These are phyloP conservation scores for Cistogaster globosa DNA, from an alignment of 2,888 invertebrate genomes.

Conservation along the genomic window DNA sequence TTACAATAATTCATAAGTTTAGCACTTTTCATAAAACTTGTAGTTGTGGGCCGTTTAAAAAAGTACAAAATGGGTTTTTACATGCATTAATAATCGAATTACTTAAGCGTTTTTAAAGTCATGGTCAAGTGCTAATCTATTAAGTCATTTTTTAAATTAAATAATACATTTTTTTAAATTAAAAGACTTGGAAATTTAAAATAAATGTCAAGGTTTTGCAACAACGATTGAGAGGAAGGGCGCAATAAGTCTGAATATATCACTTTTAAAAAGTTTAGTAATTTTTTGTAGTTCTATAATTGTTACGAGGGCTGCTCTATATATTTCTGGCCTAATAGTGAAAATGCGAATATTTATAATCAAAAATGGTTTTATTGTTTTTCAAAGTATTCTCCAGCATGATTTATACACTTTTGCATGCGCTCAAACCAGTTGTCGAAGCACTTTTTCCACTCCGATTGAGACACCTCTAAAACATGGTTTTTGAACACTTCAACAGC, in stretches of 20 bases:
- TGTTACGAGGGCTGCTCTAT: no score
- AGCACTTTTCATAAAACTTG: constrained; percentile 19
- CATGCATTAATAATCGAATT: constrained; percentile 38
- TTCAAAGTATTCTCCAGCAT: no score
- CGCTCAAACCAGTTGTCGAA: no score
- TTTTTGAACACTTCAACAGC: no score
- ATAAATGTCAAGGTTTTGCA: constrained; percentile 37
- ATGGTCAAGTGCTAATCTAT: constrained; percentile 49
- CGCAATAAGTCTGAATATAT: background rate
- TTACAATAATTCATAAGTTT: constrained; percentile 46
- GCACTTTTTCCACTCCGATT: no score
- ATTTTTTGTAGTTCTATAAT: background rate
- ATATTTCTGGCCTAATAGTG: no score
- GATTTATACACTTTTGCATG: no score
- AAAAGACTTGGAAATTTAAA: background rate
- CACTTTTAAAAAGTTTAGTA: background rate
- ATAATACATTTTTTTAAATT: background rate
- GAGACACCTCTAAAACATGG: no score
- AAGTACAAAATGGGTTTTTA: background rate
- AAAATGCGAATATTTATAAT: no score
- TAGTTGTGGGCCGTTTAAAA: background rate
- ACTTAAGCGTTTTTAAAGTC: constrained; percentile 38
- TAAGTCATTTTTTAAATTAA: constrained; percentile 19
- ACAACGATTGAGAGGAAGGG: background rate
- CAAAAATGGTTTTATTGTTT: no score